Conservation (phyloP, 2,113 vertebrate genomes). For the Nerophis lumbriciformis region DNA sequence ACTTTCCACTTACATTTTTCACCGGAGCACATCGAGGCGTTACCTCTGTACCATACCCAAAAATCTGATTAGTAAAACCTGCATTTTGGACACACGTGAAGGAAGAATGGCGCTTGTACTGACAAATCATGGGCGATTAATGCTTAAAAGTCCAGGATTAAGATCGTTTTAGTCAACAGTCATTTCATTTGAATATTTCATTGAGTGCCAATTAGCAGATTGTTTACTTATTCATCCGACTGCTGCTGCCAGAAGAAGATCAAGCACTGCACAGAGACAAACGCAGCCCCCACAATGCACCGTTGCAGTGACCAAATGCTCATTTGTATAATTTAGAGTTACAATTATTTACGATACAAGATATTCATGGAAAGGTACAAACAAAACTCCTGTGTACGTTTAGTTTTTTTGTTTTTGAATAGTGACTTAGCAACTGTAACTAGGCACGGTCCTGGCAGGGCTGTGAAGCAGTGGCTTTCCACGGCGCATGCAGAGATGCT, state of each 20-base stretch:
- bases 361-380: background rate
- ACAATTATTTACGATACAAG: no score
- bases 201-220: slow-evolving; percentile 50
- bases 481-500: background rate
- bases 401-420: background rate
- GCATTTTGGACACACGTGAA: background rate
- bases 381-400: background rate
- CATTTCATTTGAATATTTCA: slow-evolving; percentile 60
- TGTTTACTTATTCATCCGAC: slow-evolving; percentile 62
- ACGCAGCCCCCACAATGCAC: slow-evolving; percentile 46
- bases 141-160: slow-evolving; percentile 39
- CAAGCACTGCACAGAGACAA: slow-evolving; percentile 28
- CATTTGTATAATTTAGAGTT: background rate
- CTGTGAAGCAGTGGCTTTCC: background rate
- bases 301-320: slow-evolving; percentile 17
- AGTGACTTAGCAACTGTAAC: slow-evolving; percentile 7
- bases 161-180: slow-evolving; percentile 56
- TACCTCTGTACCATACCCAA: no score
- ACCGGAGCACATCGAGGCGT: no score
- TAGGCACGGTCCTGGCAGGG: background rate
- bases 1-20: no score
- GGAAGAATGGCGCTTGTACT: slow-evolving; percentile 17
- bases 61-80: no score
- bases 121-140: slow-evolving; percentile 49
- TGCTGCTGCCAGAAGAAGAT: slow-evolving; percentile 42